Evolutionary conservation across 2,113 vertebrate genomes (phyloP).

Genomic region (Morone chrysops): DNA sequence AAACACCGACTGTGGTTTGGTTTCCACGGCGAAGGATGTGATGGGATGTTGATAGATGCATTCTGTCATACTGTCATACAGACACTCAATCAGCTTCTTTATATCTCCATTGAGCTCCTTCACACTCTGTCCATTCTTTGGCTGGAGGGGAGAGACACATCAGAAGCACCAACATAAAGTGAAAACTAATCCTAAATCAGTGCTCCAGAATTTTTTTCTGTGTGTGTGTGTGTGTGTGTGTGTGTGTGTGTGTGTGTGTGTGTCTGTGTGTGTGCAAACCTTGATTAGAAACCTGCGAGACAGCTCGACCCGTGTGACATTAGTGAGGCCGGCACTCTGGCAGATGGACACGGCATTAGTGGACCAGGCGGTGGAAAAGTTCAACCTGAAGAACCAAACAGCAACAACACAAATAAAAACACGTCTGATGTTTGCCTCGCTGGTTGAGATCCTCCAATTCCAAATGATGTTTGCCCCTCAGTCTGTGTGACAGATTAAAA

Average conservation of each 20-base stretch:
- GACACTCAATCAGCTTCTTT: conserved; percentile 75
- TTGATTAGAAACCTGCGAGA: conserved; percentile 89
- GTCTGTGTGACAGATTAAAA: neutral
- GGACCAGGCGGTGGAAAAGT: conserved; percentile 91
- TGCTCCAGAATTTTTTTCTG: neutral
- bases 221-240: neutral
- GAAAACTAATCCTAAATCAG: neutral
- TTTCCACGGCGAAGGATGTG: conserved; percentile 83
- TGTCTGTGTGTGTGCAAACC: conserved; percentile 69
- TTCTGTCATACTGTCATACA: conserved; percentile 91
- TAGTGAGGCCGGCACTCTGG: conserved; percentile 82
- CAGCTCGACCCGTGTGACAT: conserved; percentile 87
- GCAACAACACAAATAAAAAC: neutral
- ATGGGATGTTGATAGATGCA: conserved; percentile 87
- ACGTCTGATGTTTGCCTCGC: neutral
- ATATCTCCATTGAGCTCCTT: conserved; percentile 62
- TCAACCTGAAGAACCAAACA: conserved; percentile 82
- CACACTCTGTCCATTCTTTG: conserved; percentile 38
- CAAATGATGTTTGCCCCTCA: neutral
- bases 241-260: neutral
- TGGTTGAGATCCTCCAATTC: too few species aligned
- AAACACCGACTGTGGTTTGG: conserved; percentile 81
- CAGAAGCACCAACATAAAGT: neutral
- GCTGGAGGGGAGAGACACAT: conserved; percentile 46
- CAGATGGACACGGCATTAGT: conserved; percentile 93